phyloP scores from a whole-genome alignment of 2,888 invertebrate species.

The Proisotoma minuta region DNA sequence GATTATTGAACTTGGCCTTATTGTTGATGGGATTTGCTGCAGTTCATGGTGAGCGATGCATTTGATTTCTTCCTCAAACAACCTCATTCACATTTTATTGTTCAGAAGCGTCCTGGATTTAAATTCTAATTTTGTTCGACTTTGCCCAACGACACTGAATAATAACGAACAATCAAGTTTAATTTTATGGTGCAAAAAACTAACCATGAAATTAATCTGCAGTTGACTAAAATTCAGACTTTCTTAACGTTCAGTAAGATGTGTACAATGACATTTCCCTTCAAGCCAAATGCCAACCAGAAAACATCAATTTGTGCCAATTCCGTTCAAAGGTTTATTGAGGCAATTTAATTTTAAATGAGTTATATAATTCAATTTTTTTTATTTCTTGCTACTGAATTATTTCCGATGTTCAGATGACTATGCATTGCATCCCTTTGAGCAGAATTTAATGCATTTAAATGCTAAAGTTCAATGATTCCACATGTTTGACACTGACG shows the following conservation, averaged over 20 bases:
- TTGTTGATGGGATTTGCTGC: constrained; percentile 40
- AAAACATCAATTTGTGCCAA: too few relatives aligned
- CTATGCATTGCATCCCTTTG: too few relatives aligned
- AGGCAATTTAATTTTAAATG: too few relatives aligned
- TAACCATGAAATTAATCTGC: not conserved
- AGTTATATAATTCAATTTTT: too few relatives aligned
- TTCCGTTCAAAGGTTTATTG: too few relatives aligned
- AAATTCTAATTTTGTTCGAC: not conserved
- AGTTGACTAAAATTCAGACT: too few relatives aligned
- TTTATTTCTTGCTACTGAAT: too few relatives aligned
- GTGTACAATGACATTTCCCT: not conserved
- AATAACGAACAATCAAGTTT: not conserved
- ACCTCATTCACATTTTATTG: not conserved
- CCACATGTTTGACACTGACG: constrained; percentile 6
- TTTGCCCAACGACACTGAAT: not conserved
- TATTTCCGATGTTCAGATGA: too few relatives aligned
- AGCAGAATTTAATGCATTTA: too few relatives aligned
- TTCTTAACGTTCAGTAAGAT: not conserved
- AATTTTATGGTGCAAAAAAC: constrained; percentile 1
- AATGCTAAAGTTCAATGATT: too few relatives aligned
- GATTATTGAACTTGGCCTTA: constrained; percentile 47
- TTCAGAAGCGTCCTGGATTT: not conserved
- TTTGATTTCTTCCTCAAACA: constrained; percentile 14
- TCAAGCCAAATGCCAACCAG: too few relatives aligned
- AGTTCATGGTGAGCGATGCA: constrained; percentile 44